These are phyloP conservation scores for Bagarius yarrelli DNA, from an alignment of 2,113 vertebrate genomes.

Conservation along the genomic window DNA sequence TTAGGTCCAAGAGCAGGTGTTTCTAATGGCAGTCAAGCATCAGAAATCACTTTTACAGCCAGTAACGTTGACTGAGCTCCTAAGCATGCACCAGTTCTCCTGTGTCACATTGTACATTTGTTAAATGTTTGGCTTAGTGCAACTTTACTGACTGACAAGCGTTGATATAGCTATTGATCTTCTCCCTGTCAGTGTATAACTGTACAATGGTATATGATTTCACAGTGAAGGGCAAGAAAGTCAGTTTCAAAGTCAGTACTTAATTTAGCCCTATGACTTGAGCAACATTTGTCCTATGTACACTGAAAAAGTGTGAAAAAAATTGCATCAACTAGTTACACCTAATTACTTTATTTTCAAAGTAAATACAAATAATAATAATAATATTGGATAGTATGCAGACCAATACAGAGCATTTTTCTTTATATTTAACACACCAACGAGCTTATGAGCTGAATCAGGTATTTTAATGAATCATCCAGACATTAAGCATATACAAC, in stretches of 20 bases:
- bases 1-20: slow-evolving; percentile 50
- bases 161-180: slow-evolving; percentile 58
- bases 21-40: slow-evolving; percentile 46
- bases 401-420: no score
- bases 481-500: no score
- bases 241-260: neutral
- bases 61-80: slow-evolving; percentile 26
- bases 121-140: slow-evolving; percentile 22
- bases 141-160: slow-evolving; percentile 56
- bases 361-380: no score
- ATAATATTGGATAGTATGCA: no score
- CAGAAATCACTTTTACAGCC: slow-evolving; percentile 46
- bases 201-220: slow-evolving; percentile 41
- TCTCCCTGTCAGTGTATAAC: slow-evolving; percentile 55
- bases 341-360: no score
- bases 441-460: no score
- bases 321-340: no score
- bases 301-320: no score
- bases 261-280: neutral
- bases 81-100: slow-evolving; percentile 23
- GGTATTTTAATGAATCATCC: no score
- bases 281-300: neutral
- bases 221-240: slow-evolving; percentile 4
- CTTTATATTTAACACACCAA: no score
- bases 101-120: slow-evolving; percentile 39